Conservation (phyloP, 2,888 invertebrate genomes). For the Lydus trimaculatus region DNA sequence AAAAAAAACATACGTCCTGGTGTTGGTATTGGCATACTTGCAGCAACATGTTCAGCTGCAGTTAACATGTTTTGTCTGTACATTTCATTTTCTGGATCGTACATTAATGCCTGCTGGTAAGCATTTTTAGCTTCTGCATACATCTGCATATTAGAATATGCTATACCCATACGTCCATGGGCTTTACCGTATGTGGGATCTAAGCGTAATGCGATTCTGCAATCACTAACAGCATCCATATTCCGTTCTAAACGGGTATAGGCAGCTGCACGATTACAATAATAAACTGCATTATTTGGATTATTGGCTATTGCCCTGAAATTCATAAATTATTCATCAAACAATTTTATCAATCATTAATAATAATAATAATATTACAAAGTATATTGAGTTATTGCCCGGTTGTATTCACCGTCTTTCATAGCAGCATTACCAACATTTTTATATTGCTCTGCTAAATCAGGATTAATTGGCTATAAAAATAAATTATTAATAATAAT, state of each 20-base stretch:
- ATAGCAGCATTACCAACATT: constrained; percentile 89
- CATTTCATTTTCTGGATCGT: constrained; percentile 93
- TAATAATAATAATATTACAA: constrained; percentile 57
- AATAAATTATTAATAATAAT: background rate
- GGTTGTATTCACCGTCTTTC: constrained; percentile 64
- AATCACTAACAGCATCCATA: constrained; percentile 86
- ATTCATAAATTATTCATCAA: constrained; percentile 3
- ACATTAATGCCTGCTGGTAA: constrained; percentile 85
- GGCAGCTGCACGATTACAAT: constrained; percentile 97
- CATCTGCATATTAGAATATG: constrained; percentile 83
- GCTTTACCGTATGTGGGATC: constrained; percentile 96
- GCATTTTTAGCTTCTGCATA: constrained; percentile 85
- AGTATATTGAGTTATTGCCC: constrained; percentile 82
- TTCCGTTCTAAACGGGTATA: constrained; percentile 89
- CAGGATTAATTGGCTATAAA: constrained; percentile 56
- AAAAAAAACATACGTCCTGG: background rate
- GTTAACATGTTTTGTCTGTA: constrained; percentile 87
- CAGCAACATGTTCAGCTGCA: constrained; percentile 70
- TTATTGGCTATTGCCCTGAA: constrained; percentile 86
- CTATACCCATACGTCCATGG: constrained; percentile 89
- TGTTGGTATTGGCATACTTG: constrained; percentile 9
- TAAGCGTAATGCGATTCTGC: constrained; percentile 85
- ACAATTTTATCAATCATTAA: background rate
- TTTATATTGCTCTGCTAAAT: constrained; percentile 84
- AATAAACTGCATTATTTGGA: constrained; percentile 90